Evolutionary conservation across 30 jellyfish, hydroid and myxozoan genomes (phyloP).

Genomic region (Hydractinia symbiolongicarpus): DNA sequence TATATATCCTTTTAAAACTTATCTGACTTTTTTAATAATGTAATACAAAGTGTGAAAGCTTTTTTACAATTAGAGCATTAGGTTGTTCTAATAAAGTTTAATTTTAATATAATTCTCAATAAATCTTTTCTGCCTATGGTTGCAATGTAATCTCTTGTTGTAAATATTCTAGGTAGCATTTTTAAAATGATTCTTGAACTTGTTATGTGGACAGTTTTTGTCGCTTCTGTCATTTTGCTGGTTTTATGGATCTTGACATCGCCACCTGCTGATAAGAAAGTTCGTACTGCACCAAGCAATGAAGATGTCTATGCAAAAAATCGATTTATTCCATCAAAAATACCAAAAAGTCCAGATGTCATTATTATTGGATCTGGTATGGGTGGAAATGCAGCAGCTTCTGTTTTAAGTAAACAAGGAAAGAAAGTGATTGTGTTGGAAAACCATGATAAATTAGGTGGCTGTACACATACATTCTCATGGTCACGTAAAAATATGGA

Average conservation of each 20-base stretch:
- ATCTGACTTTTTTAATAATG: no score
- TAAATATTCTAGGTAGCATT: no score
- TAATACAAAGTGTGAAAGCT: no score
- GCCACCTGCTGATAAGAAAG: constrained; percentile 44
- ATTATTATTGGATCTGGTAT: constrained; percentile 76
- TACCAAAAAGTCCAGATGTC: constrained; percentile 59
- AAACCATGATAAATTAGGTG: constrained; percentile 83
- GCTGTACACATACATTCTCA: constrained; percentile 83
- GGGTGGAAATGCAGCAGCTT: constrained; percentile 82
- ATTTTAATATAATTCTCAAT: no score
- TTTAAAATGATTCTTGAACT: constrained; percentile 24
- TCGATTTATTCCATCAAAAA: constrained; percentile 60
- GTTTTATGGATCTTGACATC: constrained; percentile 45
- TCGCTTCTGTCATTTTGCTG: constrained; percentile 28
- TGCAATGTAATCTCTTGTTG: no score
- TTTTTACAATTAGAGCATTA: no score
- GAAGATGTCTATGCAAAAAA: constrained; percentile 51
- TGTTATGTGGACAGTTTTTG: constrained; percentile 21
- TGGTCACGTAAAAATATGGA: constrained; percentile 73
- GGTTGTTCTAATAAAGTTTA: no score
- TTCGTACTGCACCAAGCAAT: constrained; percentile 38
- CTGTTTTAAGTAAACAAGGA: constrained; percentile 55
- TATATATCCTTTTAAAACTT: no score
- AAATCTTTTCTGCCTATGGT: no score
- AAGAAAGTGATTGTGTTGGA: constrained; percentile 63